phyloP scores from a whole-genome alignment of 2,888 invertebrate species.

The Epistrophe eligans region DNA sequence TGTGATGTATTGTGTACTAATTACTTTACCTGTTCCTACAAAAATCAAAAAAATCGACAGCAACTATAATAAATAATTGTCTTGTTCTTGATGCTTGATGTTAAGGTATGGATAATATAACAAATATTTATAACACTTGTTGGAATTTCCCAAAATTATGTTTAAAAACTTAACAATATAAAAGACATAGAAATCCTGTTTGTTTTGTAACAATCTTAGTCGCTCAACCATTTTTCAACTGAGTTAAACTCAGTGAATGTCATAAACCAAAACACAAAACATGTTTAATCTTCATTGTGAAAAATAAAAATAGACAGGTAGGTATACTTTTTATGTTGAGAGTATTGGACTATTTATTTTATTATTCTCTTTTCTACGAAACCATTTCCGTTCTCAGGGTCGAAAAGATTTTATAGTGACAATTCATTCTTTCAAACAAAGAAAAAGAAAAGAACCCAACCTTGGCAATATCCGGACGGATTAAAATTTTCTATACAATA shows the following conservation, averaged over 20 bases:
- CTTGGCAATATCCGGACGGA: neutral
- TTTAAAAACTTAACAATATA: neutral
- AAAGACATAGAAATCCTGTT: neutral
- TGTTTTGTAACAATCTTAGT: neutral
- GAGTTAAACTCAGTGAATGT: neutral
- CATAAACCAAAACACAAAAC: neutral
- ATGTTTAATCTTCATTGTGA: neutral
- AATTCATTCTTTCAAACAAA: neutral
- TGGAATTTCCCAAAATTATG: constrained; percentile 4
- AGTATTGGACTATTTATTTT: neutral
- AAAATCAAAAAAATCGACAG: neutral
- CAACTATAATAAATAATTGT: neutral
- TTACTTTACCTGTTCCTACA: neutral
- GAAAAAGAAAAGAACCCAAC: neutral
- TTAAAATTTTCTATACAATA: neutral
- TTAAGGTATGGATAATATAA: neutral
- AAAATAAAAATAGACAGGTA: neutral
- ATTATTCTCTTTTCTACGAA: constrained; percentile 1
- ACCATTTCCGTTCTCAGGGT: neutral
- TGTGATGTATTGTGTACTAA: too few species aligned
- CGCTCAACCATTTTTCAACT: neutral
- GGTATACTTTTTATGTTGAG: neutral
- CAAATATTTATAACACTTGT: neutral
- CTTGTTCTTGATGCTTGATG: neutral
- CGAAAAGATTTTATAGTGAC: neutral